Conservation (phyloP, 1,140 invertebrate species). For the Drosophila chauvacae region DNA sequence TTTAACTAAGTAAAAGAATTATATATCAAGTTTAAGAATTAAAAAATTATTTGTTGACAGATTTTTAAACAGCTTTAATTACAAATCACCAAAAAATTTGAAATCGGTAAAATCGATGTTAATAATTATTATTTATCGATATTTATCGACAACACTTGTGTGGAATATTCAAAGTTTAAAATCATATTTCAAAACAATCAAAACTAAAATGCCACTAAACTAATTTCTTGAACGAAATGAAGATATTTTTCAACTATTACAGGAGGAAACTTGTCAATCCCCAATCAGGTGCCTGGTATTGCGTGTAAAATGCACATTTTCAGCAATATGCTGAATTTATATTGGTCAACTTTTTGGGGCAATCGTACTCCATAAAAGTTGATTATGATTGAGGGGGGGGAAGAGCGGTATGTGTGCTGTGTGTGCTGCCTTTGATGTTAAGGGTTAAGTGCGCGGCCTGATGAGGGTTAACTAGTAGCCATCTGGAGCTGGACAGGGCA, state of each 20-base stretch:
- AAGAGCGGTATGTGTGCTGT: background rate
- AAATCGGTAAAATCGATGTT: background rate
- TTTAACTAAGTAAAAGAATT: background rate
- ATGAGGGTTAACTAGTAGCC: conserved; percentile 47
- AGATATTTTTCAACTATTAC: conserved; percentile 4
- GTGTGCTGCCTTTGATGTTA: conserved; percentile 29
- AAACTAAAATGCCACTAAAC: background rate
- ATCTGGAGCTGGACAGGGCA: conserved; percentile 48
- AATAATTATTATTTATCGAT: background rate
- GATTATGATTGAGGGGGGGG: conserved; percentile 33
- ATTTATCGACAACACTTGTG: background rate
- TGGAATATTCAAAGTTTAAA: background rate
- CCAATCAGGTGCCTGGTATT: conserved; percentile 18
- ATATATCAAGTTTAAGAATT: background rate
- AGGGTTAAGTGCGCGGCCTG: conserved; percentile 11
- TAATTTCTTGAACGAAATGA: background rate
- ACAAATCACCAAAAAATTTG: no score
- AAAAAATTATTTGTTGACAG: no score
- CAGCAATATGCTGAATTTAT: conserved; percentile 15
- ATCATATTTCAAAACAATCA: background rate
- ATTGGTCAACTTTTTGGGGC: conserved; percentile 19
- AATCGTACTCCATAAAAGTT: conserved; percentile 38
- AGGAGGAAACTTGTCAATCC: background rate
- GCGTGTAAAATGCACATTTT: conserved; percentile 28
- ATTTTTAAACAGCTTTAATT: no score